phyloP scores from a whole-genome alignment of 2,888 invertebrate species.

The Leistus spinibarbis region DNA sequence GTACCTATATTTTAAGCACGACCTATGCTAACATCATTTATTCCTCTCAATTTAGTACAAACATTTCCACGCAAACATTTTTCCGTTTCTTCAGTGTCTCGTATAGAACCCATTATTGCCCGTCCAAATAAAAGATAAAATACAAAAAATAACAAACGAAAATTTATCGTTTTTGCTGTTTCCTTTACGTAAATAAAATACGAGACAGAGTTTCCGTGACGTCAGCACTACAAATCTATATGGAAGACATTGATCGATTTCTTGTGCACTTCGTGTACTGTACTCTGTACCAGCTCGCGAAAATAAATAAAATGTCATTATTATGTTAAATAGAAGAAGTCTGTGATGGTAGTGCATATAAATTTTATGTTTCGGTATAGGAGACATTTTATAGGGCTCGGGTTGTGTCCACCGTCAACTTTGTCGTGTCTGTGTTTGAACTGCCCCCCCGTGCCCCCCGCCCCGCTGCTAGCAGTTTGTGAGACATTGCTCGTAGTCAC shows the following conservation, averaged over 20 bases:
- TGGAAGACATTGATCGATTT: background rate
- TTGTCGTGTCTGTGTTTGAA: background rate
- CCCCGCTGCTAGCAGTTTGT: background rate
- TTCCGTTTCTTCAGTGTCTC: background rate
- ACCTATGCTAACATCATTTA: background rate
- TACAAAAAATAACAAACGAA: slow-evolving; percentile 27
- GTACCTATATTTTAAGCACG: background rate
- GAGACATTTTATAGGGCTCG: background rate
- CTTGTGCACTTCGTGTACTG: background rate
- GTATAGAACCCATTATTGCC: background rate
- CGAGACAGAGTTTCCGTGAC: slow-evolving; percentile 8
- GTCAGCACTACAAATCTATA: slow-evolving; percentile 13
- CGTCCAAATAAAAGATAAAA: background rate
- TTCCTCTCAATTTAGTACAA: background rate
- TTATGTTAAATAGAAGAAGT: background rate
- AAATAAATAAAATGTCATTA: background rate
- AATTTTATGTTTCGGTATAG: background rate
- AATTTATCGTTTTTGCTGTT: slow-evolving; percentile 24
- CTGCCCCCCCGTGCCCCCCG: background rate
- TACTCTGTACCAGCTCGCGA: too few species aligned
- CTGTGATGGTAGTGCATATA: background rate
- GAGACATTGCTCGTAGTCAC: background rate
- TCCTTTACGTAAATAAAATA: slow-evolving; percentile 34
- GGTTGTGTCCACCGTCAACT: background rate
- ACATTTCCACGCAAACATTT: background rate